Percentiles rank a stretch among this genome's conserved stretches.
Evolutionary conservation across 2,113 vertebrate genomes (phyloP).

Genomic region (Laticauda laticaudata): DNA sequence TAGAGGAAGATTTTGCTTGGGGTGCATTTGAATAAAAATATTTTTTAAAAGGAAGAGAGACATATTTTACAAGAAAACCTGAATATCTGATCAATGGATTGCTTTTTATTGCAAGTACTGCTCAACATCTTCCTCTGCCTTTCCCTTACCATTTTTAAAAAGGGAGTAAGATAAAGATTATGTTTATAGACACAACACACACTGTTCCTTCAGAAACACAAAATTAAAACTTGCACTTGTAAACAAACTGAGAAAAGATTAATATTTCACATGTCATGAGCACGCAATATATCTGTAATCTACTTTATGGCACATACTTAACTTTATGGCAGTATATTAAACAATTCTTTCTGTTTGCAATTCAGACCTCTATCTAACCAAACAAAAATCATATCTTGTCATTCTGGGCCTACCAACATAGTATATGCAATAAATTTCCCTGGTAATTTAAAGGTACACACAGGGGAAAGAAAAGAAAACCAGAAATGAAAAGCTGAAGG

Average conservation of each 20-base stretch:
- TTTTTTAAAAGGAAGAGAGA: not conserved
- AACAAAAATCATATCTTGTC: not conserved
- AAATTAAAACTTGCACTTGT: not conserved
- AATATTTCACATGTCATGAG: not conserved
- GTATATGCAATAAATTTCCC: not conserved
- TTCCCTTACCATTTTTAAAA: not conserved
- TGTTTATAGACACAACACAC: not conserved
- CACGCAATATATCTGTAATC: not conserved
- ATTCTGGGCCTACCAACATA: not conserved
- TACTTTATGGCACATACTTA: not conserved
- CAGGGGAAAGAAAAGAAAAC: not conserved
- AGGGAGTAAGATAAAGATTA: not conserved
- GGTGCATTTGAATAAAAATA: conserved; percentile 61
- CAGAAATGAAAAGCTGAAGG: not conserved
- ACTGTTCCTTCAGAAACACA: not conserved
- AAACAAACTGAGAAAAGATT: not conserved
- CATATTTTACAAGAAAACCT: not conserved
- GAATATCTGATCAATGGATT: not conserved
- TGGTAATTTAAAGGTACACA: not conserved
- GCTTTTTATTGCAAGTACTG: not conserved
- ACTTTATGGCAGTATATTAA: not conserved
- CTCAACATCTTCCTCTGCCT: not conserved
- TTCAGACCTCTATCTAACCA: not conserved
- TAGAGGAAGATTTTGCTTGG: conserved; percentile 70
- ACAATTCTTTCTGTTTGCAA: not conserved